Conservation (phyloP, 1,140 invertebrate species). For the Ylistrum balloti region DNA sequence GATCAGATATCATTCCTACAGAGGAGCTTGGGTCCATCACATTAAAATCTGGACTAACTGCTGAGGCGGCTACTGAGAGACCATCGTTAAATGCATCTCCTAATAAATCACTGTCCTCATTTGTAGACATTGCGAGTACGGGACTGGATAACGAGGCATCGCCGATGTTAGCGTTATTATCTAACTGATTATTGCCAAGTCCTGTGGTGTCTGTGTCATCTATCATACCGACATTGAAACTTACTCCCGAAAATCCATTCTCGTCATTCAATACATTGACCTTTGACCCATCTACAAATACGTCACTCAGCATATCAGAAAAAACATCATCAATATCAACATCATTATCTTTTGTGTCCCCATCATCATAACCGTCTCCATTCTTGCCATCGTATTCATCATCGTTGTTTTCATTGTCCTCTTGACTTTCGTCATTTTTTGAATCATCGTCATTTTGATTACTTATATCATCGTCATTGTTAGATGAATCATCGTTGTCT, state of each 20-base stretch:
- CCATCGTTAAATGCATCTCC: not conserved
- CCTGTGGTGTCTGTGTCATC: not conserved
- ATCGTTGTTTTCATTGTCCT: not conserved
- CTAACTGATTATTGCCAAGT: not conserved
- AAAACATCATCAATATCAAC: not conserved
- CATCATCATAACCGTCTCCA: not conserved
- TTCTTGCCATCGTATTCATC: not conserved
- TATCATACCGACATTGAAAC: not conserved
- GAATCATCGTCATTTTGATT: not conserved
- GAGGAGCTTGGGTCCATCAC: not conserved
- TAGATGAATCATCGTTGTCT: not conserved
- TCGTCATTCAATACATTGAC: not conserved
- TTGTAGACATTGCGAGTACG: not conserved
- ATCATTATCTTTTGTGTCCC: slow-evolving; percentile 38
- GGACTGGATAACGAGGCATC: not conserved
- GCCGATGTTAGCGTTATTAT: not conserved
- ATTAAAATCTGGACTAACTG: not conserved
- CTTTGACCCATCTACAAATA: not conserved
- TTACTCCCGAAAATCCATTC: not conserved
- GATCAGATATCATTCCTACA: not conserved
- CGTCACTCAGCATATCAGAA: not conserved
- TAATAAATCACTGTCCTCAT: not conserved
- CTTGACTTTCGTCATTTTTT: too few relatives aligned
- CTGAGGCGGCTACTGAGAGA: not conserved
- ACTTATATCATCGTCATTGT: not conserved